Evolutionary conservation across 1,140 invertebrate species (phyloP).

Genomic region (roundworm (Caenorhabditis elegans)): DNA sequence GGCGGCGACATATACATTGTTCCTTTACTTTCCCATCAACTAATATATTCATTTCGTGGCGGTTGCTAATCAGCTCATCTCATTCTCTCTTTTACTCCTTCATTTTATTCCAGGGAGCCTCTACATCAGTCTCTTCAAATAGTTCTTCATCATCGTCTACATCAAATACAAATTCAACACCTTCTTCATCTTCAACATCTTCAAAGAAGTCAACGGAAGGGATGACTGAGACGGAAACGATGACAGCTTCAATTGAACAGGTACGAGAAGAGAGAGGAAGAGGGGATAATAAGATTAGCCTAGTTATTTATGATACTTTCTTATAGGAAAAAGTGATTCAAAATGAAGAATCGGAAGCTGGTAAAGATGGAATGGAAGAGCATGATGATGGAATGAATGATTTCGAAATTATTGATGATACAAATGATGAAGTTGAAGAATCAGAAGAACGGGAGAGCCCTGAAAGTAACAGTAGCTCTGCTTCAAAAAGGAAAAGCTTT

Average conservation of each 20-base stretch:
- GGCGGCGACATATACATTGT: no score
- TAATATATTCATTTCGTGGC: not conserved
- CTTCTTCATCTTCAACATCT: not conserved
- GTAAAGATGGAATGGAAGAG: conserved; percentile 14
- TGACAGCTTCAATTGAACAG: not conserved
- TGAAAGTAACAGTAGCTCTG: not conserved
- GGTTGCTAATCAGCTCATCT: not conserved
- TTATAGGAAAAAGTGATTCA: not conserved
- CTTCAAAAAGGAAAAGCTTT: conserved; percentile 32
- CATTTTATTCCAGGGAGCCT: not conserved
- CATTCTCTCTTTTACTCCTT: not conserved
- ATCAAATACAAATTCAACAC: not conserved
- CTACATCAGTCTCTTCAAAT: not conserved
- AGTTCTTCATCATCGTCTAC: not conserved
- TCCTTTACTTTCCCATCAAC: not conserved
- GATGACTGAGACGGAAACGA: not conserved
- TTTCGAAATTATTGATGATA: not conserved
- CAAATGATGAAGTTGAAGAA: not conserved
- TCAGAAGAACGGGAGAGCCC: not conserved
- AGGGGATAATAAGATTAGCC: not conserved
- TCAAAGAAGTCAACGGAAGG: not conserved
- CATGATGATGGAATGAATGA: not conserved
- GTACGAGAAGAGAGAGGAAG: not conserved
- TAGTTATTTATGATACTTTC: no score
- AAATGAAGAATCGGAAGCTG: not conserved